Base-by-base conservation (phyloP, 2,797 vertebrate species). In the Lacerta agilis region DNA sequence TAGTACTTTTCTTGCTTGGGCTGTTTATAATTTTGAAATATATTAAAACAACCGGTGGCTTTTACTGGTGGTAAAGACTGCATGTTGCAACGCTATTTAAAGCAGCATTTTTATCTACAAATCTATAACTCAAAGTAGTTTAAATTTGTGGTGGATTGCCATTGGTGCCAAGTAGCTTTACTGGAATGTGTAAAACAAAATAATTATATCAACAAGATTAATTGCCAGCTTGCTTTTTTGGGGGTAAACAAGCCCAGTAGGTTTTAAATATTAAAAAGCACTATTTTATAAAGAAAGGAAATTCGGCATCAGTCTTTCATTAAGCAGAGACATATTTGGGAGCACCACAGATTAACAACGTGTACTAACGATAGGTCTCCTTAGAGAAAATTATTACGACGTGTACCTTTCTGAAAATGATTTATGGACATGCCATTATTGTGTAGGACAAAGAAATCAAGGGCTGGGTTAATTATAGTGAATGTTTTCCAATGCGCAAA, bases 341-440 rank as follows among this genome's bases (percentile, higher is more conserved):
- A 94, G 76, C 43, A 89, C 58, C 87, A 33, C 3, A 91, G 72
- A 87, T 18, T 91, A 61, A 69, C 55, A 91, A 86, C 1, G 0
- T 73, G 2, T 88, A 80, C 72, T 90, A 92, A 90, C 0, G 1
- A 3, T 45, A 45, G 20, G 1, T 55, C 23, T 87, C 8, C 20
- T 43, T 86, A 8, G 79, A 83, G 36, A 89, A 92, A 86, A 90
- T 0, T 1, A 84, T 45, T 5, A 78, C 64, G 88, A 73, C 33
- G 5, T 9, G 13, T 72, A 82, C 29, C 58, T 29, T 88, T 90
- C 55, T n/a, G 72, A 25, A 89, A 45, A 79, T 0, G 38, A 1
- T 82, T 93, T 88, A 75, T 89, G 23, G 0, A 10, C 84, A 89
- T 92, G n/a, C 33, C 43, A 90, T 88, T 84, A 82, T 36, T 83